Conservation (phyloP, 2,797 vertebrate genomes). For the Myotis daubentonii region DNA sequence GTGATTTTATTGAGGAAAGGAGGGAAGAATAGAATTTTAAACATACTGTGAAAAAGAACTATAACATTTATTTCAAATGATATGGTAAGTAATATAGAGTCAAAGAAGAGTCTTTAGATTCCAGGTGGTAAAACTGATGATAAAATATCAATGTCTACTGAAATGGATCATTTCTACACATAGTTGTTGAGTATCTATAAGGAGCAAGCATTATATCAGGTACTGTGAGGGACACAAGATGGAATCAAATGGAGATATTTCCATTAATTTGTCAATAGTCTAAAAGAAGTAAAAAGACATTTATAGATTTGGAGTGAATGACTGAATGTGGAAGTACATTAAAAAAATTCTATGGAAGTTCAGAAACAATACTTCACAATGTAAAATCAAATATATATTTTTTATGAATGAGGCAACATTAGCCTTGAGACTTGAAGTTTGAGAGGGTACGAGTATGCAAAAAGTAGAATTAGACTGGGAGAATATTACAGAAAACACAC, state of each 20-base stretch:
- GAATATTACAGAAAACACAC: constrained; percentile 11
- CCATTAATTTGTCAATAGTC: neutral
- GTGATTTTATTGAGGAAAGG: neutral
- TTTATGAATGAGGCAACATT: neutral
- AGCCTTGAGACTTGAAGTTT: neutral
- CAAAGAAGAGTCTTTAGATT: neutral
- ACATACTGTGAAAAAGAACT: neutral
- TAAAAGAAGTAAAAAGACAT: neutral
- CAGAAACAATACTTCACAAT: neutral
- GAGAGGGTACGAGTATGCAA: neutral
- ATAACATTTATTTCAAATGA: neutral
- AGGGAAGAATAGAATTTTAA: neutral
- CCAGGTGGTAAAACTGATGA: neutral
- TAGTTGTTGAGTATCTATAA: neutral
- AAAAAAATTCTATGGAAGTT: neutral
- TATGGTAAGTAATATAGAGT: neutral
- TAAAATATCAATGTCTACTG: neutral
- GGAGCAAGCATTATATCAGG: neutral
- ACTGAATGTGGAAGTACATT: neutral
- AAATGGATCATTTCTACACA: neutral
- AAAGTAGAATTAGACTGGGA: neutral
- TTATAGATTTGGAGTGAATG: neutral
- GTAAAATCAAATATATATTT: neutral
- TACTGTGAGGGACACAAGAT: neutral
- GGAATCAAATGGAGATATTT: neutral